phyloP scores from a whole-genome alignment of 1,140 invertebrate genomes.

The Cydia pomonella region DNA sequence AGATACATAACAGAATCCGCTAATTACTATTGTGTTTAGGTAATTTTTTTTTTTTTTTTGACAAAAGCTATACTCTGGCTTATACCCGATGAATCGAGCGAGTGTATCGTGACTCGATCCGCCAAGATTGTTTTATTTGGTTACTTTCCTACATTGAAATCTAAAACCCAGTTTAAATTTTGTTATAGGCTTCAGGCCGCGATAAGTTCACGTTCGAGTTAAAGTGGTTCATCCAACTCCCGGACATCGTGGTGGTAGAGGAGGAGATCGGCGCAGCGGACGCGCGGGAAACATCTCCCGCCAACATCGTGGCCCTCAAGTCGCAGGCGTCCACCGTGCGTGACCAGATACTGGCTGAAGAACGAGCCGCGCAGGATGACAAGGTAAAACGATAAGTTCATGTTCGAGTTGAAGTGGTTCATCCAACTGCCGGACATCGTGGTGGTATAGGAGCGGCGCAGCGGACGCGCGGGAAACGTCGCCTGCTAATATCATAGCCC shows the following conservation, averaged over 20 bases:
- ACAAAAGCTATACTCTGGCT: no score
- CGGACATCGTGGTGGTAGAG: constrained; percentile 87
- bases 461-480: constrained; percentile 86
- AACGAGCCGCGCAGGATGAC: constrained; percentile 84
- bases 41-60: no score
- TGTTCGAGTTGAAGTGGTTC: constrained; percentile 96
- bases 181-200: constrained; percentile 85
- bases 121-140: constrained; percentile 7
- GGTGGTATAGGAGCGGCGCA: constrained; percentile 84
- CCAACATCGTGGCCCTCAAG: constrained; percentile 91
- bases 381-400: constrained; percentile 88
- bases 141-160: not conserved
- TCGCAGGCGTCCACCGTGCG: constrained; percentile 92
- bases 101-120: no score
- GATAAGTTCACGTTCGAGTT: constrained; percentile 95
- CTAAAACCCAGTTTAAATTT: constrained; percentile 2
- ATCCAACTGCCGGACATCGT: constrained; percentile 90
- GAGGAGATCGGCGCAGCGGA: constrained; percentile 84
- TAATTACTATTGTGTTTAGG: no score
- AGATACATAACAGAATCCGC: no score
- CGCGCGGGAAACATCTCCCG: constrained; percentile 86
- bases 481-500: constrained; percentile 90
- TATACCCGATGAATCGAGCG: no score
- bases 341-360: constrained; percentile 90
- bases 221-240: constrained; percentile 94